Base-by-base conservation (phyloP, 2,113 vertebrate species). In the Pachyramphus minor region DNA sequence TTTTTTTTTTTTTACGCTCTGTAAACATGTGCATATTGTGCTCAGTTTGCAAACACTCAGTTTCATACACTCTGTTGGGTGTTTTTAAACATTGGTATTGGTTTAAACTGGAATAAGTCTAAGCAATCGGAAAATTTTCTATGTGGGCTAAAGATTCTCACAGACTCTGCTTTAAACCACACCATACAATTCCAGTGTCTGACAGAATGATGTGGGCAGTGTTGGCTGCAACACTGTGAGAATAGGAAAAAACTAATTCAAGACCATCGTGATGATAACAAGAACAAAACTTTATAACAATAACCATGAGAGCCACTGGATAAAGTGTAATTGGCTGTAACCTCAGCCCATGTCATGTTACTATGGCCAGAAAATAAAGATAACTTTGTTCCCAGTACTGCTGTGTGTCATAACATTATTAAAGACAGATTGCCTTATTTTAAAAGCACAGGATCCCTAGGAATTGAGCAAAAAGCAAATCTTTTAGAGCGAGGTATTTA, bases 321-420 rank as follows among this genome's bases (percentile, higher is more conserved):
- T 94, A 80, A 93, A 93, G 60, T 52, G 68, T 92, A 85, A 71
- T 78, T 87, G 72, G 27, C 59, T 93, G 55, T 71, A 91, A 77
- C 24, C 39, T 88, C 78, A 71, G 37, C 39, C 47, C 17, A 68
- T 56, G 88, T 64, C 72, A 87, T 1, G 2, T 87, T 90, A 68
- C 20, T 56, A 42, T 1, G 8, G 27, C 30, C 88, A 95, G 72
- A 84, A 95, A 92, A 90, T 33, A 74, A 74, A 91, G 63, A 91
- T 60, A 0, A 59, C 77, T 94, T 68, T 95, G 47, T 95, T 95
- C 47, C 28, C 52, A 72, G 28, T 71, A 67, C 30, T 93, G 85
- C 45, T 80, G 30, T 64, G 52, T 90, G 31, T 68, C 72, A 50
- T 53, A 88, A 76, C 3, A 59, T 90, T 74, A 93, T 92, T 81